These are phyloP conservation scores for Epizoanthus fatuus DNA, from an alignment of 92 coral and sea anemone genomes.

Conservation along the genomic window DNA sequence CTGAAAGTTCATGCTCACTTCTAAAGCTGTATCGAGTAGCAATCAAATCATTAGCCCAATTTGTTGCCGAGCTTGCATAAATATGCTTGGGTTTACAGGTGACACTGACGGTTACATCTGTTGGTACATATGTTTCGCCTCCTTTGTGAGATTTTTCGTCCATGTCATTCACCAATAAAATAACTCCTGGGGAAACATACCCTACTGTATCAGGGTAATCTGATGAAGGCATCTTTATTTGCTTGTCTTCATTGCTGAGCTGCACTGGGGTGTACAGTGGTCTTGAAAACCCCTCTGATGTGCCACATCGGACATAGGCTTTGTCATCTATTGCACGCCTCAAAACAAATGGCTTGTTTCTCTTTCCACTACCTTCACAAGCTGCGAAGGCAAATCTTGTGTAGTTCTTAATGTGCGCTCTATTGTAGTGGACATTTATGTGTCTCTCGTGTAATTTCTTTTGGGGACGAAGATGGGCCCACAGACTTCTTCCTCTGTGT, in stretches of 20 bases:
- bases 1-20: conserved; percentile 48
- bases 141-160: conserved; percentile 26
- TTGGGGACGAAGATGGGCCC: conserved; percentile 27
- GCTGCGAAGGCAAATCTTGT: conserved; percentile 27
- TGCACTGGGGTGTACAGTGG: conserved; percentile 43
- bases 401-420: conserved; percentile 46
- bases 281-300: conserved; percentile 53
- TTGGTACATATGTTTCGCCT: background rate
- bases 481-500: conserved; percentile 50
- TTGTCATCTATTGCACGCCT: conserved; percentile 56
- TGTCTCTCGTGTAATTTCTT: conserved; percentile 1
- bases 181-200: conserved; percentile 63
- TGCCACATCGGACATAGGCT: conserved; percentile 44
- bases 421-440: conserved; percentile 44
- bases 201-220: conserved; percentile 67
- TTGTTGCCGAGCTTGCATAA: conserved; percentile 62
- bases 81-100: conserved; percentile 64
- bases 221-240: conserved; percentile 18
- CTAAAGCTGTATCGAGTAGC: conserved; percentile 42
- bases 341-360: conserved; percentile 9
- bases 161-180: conserved; percentile 59
- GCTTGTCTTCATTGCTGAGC: background rate
- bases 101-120: conserved; percentile 46
- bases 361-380: too few species aligned
- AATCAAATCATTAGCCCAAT: conserved; percentile 63